Evolutionary conservation across 2,888 invertebrate genomes (phyloP), one percentile per base, ranked within the genome.

Genomic region (Mesochorus sp.): DNA sequence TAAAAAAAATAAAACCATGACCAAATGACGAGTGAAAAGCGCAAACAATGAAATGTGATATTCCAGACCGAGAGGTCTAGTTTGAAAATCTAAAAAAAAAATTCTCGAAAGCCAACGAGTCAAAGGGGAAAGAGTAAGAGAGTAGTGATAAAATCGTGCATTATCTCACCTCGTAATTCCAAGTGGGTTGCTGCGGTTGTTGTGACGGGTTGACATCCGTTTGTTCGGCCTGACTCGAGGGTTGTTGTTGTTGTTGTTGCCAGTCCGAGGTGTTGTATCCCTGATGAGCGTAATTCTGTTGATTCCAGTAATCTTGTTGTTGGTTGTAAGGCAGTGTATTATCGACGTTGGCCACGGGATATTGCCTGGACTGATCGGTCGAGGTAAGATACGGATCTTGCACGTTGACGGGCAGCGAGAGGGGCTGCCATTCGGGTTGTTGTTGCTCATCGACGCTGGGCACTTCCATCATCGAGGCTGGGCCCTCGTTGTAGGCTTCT

Each of bases 121-220:
- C 12, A 39, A 39, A 34, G 24, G 24, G 10, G 24, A 49, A 49
- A 24, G 10, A 5, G 1, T 10, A 1, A 8, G 21, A 42, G 17
- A 4, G 28, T 5, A 28, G 28, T n/a, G 28, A 42, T 44, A n/a
- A 28, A 59, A 59, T 17, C 31, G 6, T n/a, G 14, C 24, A 8
- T 37, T 39, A 79, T 79, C 84, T 81, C 86, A 91, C 91, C 91
- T 91, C 90, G 86, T 90, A 90, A 84, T 87, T 89, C 90, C 91
- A 91, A 62, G 87, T 88, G 49, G 85, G 59, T 26, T 57, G 75
- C n/a, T n/a, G n/a, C n/a, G n/a, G n/a, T 57, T 77, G 72, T 39
- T 89, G 88, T n/a, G 84, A 76, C 44, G 84, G 83, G 68, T 89
- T 89, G 31, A 78, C 75, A 24, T 89, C 89, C 51, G 85, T 62